phyloP scores from a whole-genome alignment of 1,140 invertebrate species.

The Globodera ellingtonae region DNA sequence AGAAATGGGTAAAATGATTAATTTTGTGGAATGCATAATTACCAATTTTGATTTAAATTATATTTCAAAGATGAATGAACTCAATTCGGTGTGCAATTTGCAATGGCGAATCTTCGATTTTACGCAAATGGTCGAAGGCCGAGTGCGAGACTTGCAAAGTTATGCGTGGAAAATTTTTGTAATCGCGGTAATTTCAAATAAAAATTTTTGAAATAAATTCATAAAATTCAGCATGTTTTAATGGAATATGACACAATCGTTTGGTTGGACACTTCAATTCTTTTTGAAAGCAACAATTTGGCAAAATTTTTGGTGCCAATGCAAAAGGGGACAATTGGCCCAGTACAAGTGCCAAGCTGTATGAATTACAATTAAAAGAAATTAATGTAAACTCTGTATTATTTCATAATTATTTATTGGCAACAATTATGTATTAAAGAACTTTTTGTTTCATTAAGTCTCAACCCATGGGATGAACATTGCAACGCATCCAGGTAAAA shows the following conservation, averaged over 20 bases:
- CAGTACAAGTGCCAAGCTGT: conserved; percentile 30
- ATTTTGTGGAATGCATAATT: too few relatives aligned
- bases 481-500: too few relatives aligned
- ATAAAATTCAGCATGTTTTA: conserved; percentile 24
- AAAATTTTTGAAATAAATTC: neutral
- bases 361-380: neutral
- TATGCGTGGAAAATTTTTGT: too few relatives aligned
- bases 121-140: conserved; percentile 16
- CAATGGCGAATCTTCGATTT: conserved; percentile 31
- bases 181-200: conserved; percentile 5
- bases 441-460: too few relatives aligned
- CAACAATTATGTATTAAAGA: too few relatives aligned
- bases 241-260: conserved; percentile 27
- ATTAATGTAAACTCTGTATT: too few relatives aligned
- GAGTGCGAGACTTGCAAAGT: conserved; percentile 1
- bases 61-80: conserved; percentile 22
- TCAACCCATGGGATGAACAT: too few relatives aligned
- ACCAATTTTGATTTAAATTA: too few relatives aligned
- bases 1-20: too few relatives aligned
- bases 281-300: conserved; percentile 21
- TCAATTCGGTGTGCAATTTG: neutral
- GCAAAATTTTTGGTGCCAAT: conserved; percentile 21
- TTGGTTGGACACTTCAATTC: conserved; percentile 35
- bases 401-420: too few relatives aligned
- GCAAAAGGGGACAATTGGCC: conserved; percentile 22